Percentiles rank a stretch among this genome's conserved stretches.
Conservation (phyloP, 2,113 vertebrate genomes). For the Castor canadensis region DNA sequence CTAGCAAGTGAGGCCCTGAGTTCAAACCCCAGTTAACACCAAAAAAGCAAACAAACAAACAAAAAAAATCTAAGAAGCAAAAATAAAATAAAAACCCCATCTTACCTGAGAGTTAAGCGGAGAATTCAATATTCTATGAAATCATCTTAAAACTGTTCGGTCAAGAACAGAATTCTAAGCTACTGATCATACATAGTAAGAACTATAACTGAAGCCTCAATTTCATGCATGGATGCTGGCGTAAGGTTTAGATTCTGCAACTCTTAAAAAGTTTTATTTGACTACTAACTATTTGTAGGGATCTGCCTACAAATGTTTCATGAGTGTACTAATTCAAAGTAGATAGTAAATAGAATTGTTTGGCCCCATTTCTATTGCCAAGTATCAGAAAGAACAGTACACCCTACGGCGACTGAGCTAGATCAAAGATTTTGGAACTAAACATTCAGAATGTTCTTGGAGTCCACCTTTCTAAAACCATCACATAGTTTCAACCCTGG, state of each 20-base stretch:
- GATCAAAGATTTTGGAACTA: background rate
- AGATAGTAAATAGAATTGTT: background rate
- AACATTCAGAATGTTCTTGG: conserved; percentile 20
- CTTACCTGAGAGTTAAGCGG: background rate
- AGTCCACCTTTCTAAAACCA: background rate
- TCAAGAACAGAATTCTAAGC: conserved; percentile 20
- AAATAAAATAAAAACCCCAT: background rate
- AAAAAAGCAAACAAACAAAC: too few relatives aligned
- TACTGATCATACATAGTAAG: background rate
- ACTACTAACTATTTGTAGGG: background rate
- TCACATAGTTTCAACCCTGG: background rate
- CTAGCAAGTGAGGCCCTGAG: too few relatives aligned
- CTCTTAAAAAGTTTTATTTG: background rate
- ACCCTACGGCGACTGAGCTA: background rate
- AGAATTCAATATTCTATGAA: too few relatives aligned
- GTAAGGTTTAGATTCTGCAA: background rate
- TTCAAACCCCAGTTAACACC: too few relatives aligned
- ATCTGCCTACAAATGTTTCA: background rate
- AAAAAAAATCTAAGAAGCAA: conserved; percentile 7
- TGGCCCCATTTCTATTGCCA: background rate
- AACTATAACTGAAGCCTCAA: background rate
- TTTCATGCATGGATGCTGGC: background rate
- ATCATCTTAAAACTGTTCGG: conserved; percentile 25
- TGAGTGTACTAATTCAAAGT: background rate
- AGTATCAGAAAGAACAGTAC: background rate